Base-by-base conservation (phyloP, 2,113 vertebrate species). In the Silurus meridionalis region DNA sequence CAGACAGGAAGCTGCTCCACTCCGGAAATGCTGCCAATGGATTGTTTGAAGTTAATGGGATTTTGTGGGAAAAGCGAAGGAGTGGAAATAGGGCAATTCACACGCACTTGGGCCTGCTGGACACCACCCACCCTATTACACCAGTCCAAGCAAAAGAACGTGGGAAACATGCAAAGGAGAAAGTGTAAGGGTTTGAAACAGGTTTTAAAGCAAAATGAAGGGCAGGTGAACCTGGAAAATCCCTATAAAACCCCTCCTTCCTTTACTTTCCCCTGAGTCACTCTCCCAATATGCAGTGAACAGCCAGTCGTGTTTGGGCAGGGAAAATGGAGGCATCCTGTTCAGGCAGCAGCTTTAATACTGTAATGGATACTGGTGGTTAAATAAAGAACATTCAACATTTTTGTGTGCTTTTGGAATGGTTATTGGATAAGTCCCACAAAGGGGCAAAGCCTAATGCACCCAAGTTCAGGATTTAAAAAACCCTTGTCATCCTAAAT, bases 11-110 rank as follows among this genome's bases (percentile, higher is more conserved):
- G 86, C 87, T 69, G 85, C 75, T 90, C 75, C 74, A 80, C 77
- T 86, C 90, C 90, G 93, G 93, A 93, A 93, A 92, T 87, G 86
- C 78, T 37, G 83, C 75, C 74, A 75, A 90, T 89, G 90, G 90
- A 93, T 91, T 88, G 90, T 90, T 87, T 85, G 58, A 80, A 37
- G 87, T 93, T 91, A 92, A 83, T 84, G 91, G 66, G 67, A 55
- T 84, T 84, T 6, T 57, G 83, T 82, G 83, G 86, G 85, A 89
- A 91, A 91, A 91, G 86, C 23, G 60, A 80, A 80, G 0, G 83
- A 81, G 88, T 91, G 85, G 90, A 92, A 91, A 92, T 52, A 67
- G 90, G 89, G 86, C 79, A 89, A 80, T 92, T 90, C 87, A 84
- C 89, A 91, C 87, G 8, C 82, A 84, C 85, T 81, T 72, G 71